A percentile compares a stretch with the other conserved stretches of the same genome.
Conservation (phyloP, 2,113 vertebrate species). For the Grammomys surdaster region DNA sequence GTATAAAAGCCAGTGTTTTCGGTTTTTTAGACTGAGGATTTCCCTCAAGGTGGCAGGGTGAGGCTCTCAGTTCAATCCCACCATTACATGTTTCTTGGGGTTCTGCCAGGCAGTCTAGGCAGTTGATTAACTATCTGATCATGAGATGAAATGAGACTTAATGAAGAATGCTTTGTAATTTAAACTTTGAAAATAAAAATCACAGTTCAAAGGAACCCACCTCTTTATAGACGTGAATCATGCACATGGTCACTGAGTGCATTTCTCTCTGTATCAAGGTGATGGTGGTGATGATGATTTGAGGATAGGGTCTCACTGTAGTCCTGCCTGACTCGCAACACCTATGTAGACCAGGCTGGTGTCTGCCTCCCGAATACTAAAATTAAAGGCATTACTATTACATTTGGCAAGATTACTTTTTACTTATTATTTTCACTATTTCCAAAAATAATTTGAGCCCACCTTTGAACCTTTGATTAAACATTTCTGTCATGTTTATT, state of each 20-base stretch:
- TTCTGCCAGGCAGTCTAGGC: neutral
- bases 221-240: neutral
- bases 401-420: neutral
- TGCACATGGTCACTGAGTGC: neutral
- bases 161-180: neutral
- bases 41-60: neutral
- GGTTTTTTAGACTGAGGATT: neutral
- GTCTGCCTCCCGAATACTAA: neutral
- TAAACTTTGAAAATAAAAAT: conserved; percentile 34
- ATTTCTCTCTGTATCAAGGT: neutral
- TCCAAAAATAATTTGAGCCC: neutral
- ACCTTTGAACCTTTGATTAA: neutral
- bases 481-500: neutral
- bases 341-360: neutral
- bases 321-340: neutral
- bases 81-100: neutral
- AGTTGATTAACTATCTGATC: neutral
- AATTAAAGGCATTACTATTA: neutral
- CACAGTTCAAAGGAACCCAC: neutral
- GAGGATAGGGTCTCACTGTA: neutral
- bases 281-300: neutral
- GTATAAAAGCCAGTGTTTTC: neutral
- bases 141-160: neutral
- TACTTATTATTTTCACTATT: neutral
- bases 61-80: neutral